Evolutionary conservation across 2,113 vertebrate genomes (phyloP).

Genomic region (Antennarius striatus): DNA sequence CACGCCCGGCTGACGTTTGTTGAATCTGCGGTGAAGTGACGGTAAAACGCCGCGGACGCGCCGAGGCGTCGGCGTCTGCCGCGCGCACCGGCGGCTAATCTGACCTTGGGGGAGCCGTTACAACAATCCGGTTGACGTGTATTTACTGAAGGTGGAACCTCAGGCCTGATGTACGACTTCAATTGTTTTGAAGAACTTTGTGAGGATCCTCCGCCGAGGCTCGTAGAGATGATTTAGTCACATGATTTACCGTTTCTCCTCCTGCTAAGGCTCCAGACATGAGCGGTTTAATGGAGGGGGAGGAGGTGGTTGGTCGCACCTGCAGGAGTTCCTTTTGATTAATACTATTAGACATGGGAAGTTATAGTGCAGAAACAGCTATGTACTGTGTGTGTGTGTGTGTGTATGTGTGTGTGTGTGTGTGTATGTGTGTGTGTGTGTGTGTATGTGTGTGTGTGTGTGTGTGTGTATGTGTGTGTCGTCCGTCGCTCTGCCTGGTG

Average conservation of each 20-base stretch:
- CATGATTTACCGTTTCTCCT: slow-evolving; percentile 27
- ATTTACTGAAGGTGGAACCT: slow-evolving; percentile 49
- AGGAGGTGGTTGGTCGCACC: slow-evolving; percentile 20
- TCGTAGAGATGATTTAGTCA: slow-evolving; percentile 56
- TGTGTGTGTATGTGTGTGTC: slow-evolving; percentile 3
- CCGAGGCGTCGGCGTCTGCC: slow-evolving; percentile 42
- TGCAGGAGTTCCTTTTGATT: slow-evolving; percentile 57
- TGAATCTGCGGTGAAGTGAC: slow-evolving; percentile 16
- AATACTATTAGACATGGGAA: slow-evolving; percentile 27
- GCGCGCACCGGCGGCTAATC: slow-evolving; percentile 57
- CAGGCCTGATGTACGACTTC: slow-evolving; percentile 42
- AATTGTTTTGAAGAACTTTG: slow-evolving; percentile 34
- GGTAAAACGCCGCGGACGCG: slow-evolving; percentile 18
- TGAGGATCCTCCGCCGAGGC: slow-evolving; percentile 42
- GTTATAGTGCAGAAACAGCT: slow-evolving; percentile 13
- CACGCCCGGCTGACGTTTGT: slow-evolving; percentile 42
- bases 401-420: not conserved
- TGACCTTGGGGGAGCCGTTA: slow-evolving; percentile 55
- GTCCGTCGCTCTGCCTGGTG: slow-evolving; percentile 8
- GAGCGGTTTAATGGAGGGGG: slow-evolving; percentile 52
- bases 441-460: slow-evolving; percentile 1
- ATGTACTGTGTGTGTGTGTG: slow-evolving; percentile 11
- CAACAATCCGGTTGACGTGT: slow-evolving; percentile 41
- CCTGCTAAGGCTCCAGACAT: slow-evolving; percentile 24
- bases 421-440: slow-evolving; percentile 19